Percentiles rank a stretch among this genome's conserved stretches.
Evolutionary conservation across 1,140 invertebrate species (phyloP).

Genomic region (Tetramorium parvispinum): DNA sequence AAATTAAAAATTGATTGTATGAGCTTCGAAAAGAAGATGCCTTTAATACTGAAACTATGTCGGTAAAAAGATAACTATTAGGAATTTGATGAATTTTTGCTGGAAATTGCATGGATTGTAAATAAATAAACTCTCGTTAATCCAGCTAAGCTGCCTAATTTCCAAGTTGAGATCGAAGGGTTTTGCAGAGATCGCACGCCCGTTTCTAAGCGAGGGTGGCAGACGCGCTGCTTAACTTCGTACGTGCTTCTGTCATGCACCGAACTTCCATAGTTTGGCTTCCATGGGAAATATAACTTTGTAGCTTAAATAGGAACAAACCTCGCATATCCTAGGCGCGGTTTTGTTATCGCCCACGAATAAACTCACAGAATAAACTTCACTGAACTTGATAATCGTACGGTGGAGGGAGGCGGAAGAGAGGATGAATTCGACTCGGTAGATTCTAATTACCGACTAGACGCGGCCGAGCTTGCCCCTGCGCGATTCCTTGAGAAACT

Average conservation of each 20-base stretch:
- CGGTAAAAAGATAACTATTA: neutral
- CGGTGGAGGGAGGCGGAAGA: neutral
- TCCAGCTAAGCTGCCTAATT: constrained; percentile 60
- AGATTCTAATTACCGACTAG: constrained; percentile 51
- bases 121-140: constrained; percentile 49
- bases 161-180: constrained; percentile 66
- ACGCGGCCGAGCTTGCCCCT: constrained; percentile 24
- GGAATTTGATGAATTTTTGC: neutral
- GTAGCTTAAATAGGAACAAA: constrained; percentile 53
- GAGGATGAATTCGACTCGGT: constrained; percentile 26
- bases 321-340: constrained; percentile 22
- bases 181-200: constrained; percentile 48
- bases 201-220: constrained; percentile 32
- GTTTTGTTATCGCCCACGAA: constrained; percentile 66
- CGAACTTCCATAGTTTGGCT: constrained; percentile 65
- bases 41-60: neutral
- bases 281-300: constrained; percentile 67
- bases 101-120: neutral
- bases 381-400: constrained; percentile 53
- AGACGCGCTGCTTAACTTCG: constrained; percentile 33
- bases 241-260: constrained; percentile 59
- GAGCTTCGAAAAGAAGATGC: neutral
- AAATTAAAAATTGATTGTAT: neutral
- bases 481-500: constrained; percentile 50
- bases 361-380: constrained; percentile 58